Base-by-base conservation (phyloP, 2,888 invertebrate species). In the Scaptomyza flava region DNA sequence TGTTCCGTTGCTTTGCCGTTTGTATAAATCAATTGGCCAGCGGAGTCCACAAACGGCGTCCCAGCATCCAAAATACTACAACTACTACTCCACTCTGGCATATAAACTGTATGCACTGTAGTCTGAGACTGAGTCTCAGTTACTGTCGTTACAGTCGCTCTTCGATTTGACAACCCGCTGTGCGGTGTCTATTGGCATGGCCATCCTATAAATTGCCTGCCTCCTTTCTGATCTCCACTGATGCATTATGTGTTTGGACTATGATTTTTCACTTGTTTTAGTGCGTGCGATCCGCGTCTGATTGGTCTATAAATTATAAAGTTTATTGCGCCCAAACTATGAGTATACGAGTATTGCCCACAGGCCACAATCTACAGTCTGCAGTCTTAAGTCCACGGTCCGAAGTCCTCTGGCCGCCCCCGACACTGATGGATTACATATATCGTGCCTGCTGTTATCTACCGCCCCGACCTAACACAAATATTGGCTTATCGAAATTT, bases 131-230 rank as follows among this genome's bases (percentile, higher is more conserved):
- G 65, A 58, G 45, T 68, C 63, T 59, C 58, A 48, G 63, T 46
- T 59, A 33, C 43, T 68, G 71, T 52, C 42, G 9, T 14, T 41
- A 47, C 63, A 69, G 61, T 62, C 62, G 64, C 66, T 74, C 53
- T 70, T 64, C 80, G 81, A 87, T 85, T 82, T 84, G 90, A 88
- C 87, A 85, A 81, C 90, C 88, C 85, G 90, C 90, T 90, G 90
- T 75, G 90, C 80, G 68, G 72, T 81, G 82, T 79, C 82, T 85
- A 83, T 79, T 81, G 81, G 75, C 81, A 78, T 77, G 81, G 76
- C 79, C 81, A 79, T 83, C 82, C 86, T 85, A 83, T 83, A 83
- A 87, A 83, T 83, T 85, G 87, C 85, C 65, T 68, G 68, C 52
- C 73, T 66, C 56, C 56, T 34, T 23, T 58, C 64, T 69, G 72